Conservation (phyloP, 2,113 vertebrate species). For the Poeciliopsis prolifica region DNA sequence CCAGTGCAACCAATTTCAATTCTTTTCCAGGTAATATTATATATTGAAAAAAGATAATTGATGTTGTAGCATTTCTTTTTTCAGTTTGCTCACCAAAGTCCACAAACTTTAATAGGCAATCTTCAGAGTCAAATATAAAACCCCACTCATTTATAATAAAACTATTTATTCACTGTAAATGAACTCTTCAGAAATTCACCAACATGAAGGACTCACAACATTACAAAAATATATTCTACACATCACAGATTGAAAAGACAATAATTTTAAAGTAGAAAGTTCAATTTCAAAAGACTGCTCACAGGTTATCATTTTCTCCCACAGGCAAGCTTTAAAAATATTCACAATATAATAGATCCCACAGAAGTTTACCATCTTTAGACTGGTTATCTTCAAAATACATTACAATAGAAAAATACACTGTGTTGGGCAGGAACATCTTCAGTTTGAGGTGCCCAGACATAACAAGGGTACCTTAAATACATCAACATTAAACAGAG, state of each 20-base stretch:
- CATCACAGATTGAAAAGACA: conserved; percentile 49
- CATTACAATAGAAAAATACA: conserved; percentile 72
- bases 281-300: conserved; percentile 46
- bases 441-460: conserved; percentile 22
- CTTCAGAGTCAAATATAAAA: neutral
- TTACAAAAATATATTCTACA: conserved; percentile 71
- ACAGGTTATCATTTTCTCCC: conserved; percentile 18
- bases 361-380: conserved; percentile 28
- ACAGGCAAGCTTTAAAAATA: conserved; percentile 38
- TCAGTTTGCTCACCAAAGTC: neutral
- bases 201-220: conserved; percentile 41
- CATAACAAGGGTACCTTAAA: conserved; percentile 42
- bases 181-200: conserved; percentile 45
- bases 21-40: too few relatives aligned
- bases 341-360: conserved; percentile 25
- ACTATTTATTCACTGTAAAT: conserved; percentile 3
- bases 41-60: too few relatives aligned
- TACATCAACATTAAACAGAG: conserved; percentile 45
- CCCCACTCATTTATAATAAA: neutral
- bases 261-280: conserved; percentile 37
- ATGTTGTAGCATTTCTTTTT: too few relatives aligned
- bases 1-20: neutral
- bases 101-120: neutral
- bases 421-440: conserved; percentile 39
- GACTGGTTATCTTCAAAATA: conserved; percentile 10